Percentiles rank a stretch among this genome's conserved stretches.
Conservation (phyloP, 2,797 vertebrate species). For the Notolepis coatsorum region DNA sequence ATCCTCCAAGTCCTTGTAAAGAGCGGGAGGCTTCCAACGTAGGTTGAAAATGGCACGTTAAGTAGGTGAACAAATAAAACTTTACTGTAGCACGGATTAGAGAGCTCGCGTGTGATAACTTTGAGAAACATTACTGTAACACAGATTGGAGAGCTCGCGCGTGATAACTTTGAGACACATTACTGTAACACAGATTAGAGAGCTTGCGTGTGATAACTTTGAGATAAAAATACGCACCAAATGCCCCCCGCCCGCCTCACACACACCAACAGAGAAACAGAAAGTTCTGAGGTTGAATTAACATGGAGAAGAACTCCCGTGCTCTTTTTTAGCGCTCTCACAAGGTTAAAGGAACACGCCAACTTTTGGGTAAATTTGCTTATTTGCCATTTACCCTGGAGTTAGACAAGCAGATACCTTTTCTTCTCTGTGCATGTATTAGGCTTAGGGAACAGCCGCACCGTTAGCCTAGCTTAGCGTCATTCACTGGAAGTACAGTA, state of each 20-base stretch:
- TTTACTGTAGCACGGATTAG: conserved; percentile 6
- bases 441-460: too few species aligned
- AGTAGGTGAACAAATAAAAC: conserved; percentile 14
- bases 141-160: too few species aligned
- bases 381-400: too few species aligned
- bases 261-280: conserved; percentile 13
- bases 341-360: too few species aligned
- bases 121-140: neutral
- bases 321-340: too few species aligned
- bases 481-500: too few species aligned
- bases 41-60: conserved; percentile 28
- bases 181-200: neutral
- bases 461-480: too few species aligned
- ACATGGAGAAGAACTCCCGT: too few species aligned
- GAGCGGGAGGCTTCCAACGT: conserved; percentile 33
- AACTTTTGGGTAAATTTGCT: too few species aligned
- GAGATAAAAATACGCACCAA: conserved; percentile 22
- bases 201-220: conserved; percentile 1
- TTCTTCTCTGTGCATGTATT: too few species aligned
- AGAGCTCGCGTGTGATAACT: neutral
- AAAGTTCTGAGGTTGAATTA: conserved; percentile 18
- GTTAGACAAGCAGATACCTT: too few species aligned
- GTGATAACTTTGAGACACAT: too few species aligned
- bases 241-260: conserved; percentile 5
- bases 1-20: conserved; percentile 42